A percentile compares a stretch with the other conserved stretches of the same genome.
Conservation (phyloP, 2,797 vertebrate species). For the Hafferia zeledoni region DNA sequence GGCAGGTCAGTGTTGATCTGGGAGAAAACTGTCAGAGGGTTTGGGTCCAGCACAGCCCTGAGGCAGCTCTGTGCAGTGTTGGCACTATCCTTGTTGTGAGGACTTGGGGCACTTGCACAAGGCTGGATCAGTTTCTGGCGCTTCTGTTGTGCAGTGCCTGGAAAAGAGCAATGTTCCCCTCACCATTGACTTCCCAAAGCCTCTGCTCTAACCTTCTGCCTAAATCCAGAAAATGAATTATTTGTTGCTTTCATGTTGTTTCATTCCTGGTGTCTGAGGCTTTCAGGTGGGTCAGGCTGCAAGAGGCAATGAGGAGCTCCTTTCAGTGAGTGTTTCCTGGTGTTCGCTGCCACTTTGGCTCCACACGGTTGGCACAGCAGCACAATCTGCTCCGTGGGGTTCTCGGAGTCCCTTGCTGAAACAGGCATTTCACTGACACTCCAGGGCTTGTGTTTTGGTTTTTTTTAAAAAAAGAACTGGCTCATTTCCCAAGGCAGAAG, state of each 20-base stretch:
- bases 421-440: background rate
- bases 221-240: background rate
- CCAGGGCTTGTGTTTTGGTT: background rate
- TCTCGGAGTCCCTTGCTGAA: background rate
- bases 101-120: too few species aligned
- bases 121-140: background rate
- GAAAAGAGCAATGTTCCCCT: background rate
- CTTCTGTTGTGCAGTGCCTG: background rate
- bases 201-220: background rate
- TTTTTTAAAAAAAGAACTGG: background rate
- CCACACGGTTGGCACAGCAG: background rate
- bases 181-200: background rate
- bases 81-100: rapidly evolving
- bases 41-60: rapidly evolving
- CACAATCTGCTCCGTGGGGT: background rate
- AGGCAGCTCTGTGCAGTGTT: background rate
- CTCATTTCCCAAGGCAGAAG: slow-evolving; percentile 33
- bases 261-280: background rate
- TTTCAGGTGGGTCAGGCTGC: background rate
- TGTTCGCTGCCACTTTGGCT: background rate
- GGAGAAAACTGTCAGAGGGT: background rate
- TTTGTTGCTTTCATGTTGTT: background rate
- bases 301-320: background rate
- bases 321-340: background rate
- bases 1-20: background rate